Evolutionary conservation across 2,797 vertebrate genomes (phyloP).

Genomic region (Falco rusticolus): DNA sequence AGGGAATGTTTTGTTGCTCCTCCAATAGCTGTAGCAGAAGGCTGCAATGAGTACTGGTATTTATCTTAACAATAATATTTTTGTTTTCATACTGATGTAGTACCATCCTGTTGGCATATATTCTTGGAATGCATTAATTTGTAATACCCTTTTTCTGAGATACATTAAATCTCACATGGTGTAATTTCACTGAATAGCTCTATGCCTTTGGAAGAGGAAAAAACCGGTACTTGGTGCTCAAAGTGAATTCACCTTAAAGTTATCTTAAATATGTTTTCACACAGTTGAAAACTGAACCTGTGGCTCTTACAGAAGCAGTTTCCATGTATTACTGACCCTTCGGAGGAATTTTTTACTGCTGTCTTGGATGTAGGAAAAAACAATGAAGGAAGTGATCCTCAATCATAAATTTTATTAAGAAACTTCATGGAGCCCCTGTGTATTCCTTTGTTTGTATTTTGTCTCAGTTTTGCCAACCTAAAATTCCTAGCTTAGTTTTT

Average conservation of each 20-base stretch:
- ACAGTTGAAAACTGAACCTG: background rate
- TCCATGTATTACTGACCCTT: background rate
- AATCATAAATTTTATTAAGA: background rate
- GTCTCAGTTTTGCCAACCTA: background rate
- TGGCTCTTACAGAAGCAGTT: background rate
- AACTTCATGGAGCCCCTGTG: background rate
- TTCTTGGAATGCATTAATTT: background rate
- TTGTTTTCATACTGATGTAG: background rate
- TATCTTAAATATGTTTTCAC: background rate
- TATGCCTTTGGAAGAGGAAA: background rate
- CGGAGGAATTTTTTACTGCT: background rate
- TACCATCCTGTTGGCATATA: background rate
- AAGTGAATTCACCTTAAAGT: background rate
- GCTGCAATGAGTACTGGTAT: background rate
- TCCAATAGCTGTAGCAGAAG: background rate
- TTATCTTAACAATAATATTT: background rate
- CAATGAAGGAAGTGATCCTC: background rate
- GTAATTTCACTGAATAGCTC: background rate
- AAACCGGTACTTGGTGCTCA: background rate
- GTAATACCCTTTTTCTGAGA: background rate
- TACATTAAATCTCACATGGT: background rate
- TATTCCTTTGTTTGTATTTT: background rate
- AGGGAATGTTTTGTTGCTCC: background rate
- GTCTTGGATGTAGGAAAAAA: background rate
- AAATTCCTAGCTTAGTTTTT: background rate